These are phyloP conservation scores for Diachasmimorpha longicaudata DNA, from an alignment of 1,140 invertebrate genomes.

Conservation along the genomic window DNA sequence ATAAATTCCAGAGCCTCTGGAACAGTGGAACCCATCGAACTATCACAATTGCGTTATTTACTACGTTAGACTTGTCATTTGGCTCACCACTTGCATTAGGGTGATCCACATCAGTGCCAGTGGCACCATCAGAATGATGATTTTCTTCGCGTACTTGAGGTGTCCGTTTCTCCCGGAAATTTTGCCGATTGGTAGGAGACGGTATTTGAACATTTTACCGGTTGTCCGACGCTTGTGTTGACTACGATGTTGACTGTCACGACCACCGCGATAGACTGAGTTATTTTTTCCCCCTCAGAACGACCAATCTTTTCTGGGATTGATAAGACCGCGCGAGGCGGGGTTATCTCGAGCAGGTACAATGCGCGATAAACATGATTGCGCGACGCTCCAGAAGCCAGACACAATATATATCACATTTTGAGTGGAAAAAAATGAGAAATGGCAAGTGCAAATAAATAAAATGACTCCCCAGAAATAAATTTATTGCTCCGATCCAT, in stretches of 20 bases:
- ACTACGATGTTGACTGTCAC: background rate
- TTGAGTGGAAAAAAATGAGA: background rate
- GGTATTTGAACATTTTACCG: background rate
- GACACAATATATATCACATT: background rate
- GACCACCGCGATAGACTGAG: background rate
- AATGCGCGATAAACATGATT: background rate
- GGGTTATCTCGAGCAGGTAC: background rate
- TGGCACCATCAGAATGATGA: background rate
- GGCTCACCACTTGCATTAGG: conserved; percentile 6
- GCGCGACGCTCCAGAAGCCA: background rate
- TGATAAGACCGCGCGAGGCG: background rate
- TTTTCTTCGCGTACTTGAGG: background rate
- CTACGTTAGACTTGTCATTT: background rate
- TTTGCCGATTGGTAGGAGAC: background rate
- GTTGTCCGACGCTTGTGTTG: background rate
- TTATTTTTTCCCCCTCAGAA: background rate
- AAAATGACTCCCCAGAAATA: too few relatives aligned
- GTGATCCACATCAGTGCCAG: background rate
- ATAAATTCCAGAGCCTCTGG: conserved; percentile 18
- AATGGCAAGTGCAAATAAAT: background rate
- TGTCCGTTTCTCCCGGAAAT: background rate
- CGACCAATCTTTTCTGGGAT: background rate
- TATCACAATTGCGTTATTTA: background rate
- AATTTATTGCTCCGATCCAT: too few relatives aligned
- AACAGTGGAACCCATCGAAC: background rate